Evolutionary conservation across 2,113 vertebrate genomes (phyloP), one percentile per base, ranked within the genome.

Genomic region (Raja brachyura): DNA sequence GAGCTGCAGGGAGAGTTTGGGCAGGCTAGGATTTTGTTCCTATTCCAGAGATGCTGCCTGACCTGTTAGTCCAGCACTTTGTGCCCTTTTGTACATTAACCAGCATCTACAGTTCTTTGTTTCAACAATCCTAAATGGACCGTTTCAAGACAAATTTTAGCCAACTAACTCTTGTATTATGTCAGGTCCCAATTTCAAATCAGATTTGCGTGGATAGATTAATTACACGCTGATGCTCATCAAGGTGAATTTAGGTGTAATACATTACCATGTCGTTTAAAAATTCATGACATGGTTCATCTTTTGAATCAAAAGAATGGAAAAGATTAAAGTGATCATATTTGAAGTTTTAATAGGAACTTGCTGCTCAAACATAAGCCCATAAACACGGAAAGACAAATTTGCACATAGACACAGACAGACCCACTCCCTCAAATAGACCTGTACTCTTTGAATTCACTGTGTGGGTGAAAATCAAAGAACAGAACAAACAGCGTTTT

Each of bases 401-500:
- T 95, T 96, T 95, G 94, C 95, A 93, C 94, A 93, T 95, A 95
- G 95, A 95, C 95, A 96, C 96, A 96, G 95, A 97, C 97, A 96
- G 94, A 95, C 95, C 96, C 96, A 96, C 96, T 96, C 95, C 94
- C 94, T 97, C 95, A 96, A 96, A 97, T 95, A 97, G 96, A 97
- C 96, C 96, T 96, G 96, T 96, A 94, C 95, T 96, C 97, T 98
- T 97, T 97, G 97, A 98, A 97, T 97, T 96, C 95, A 95, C 96
- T 95, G 96, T 96, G 97, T 95, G 96, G 94, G 96, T 95, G 95
- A 96, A 48, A 97, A 97, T 97, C 97, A 98, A 98, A 98, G 97
- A 93, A 93, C 96, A 98, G 98, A 98, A 98, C 97, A 98, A 98
- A 98, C 97, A 95, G 95, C 95, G 96, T 96, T 97, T 97, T 97